phyloP scores from a whole-genome alignment of 1,140 invertebrate genomes.

The Ruditapes philippinarum region DNA sequence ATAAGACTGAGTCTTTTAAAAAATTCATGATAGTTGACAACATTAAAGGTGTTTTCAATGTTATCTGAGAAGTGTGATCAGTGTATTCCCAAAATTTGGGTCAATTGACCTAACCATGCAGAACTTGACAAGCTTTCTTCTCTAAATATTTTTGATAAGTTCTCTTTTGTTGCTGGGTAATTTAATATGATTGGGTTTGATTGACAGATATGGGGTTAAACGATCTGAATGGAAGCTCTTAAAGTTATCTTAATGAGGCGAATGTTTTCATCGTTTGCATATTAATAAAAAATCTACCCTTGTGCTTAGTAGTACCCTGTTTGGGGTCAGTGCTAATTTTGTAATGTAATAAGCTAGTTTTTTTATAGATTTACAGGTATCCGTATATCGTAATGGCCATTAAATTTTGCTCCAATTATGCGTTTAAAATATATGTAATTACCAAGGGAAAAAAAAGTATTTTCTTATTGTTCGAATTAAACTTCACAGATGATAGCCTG shows the following conservation, averaged over 20 bases:
- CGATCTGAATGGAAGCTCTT: conserved; percentile 13
- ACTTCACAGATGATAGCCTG: conserved; percentile 2
- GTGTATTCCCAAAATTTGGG: conserved; percentile 18
- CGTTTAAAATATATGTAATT: too few relatives aligned
- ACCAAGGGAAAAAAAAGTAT: too few relatives aligned
- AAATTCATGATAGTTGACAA: conserved; percentile 35
- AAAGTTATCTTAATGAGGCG: conserved; percentile 17
- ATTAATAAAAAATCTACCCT: too few relatives aligned
- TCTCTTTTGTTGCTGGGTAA: conserved; percentile 12
- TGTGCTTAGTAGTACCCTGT: background rate
- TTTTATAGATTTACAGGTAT: too few relatives aligned
- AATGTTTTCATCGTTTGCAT: background rate
- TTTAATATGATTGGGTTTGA: conserved; percentile 54
- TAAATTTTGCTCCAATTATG: too few relatives aligned
- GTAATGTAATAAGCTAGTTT: too few relatives aligned
- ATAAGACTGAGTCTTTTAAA: background rate
- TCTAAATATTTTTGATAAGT: conserved; percentile 39
- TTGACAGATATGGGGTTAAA: conserved; percentile 59
- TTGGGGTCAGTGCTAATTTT: too few relatives aligned
- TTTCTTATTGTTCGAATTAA: too few relatives aligned
- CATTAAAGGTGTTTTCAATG: conserved; percentile 35
- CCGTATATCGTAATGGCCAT: too few relatives aligned
- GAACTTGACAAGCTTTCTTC: conserved; percentile 39
- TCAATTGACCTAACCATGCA: conserved; percentile 52
- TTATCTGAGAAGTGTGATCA: conserved; percentile 20